These are phyloP conservation scores for Palloptera scutellata DNA, from an alignment of 2,888 invertebrate genomes.

Conservation along the genomic window DNA sequence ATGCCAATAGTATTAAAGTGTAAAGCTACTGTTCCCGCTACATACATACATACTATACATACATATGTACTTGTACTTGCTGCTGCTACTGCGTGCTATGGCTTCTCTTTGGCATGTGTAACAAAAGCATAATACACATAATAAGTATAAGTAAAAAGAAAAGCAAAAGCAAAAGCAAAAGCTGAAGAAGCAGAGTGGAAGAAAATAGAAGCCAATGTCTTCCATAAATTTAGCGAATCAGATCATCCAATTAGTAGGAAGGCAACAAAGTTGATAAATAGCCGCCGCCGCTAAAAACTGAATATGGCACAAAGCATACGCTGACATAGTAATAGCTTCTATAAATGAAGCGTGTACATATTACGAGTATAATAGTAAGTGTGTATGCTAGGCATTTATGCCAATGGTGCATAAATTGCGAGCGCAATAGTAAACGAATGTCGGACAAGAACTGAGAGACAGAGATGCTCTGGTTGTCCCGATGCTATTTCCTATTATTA, in stretches of 20 bases:
- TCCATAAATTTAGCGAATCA: constrained; percentile 43
- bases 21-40: constrained; percentile 19
- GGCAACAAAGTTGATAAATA: constrained; percentile 43
- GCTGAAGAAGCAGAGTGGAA: not conserved
- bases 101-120: not conserved
- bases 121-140: not conserved
- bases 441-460: too few species aligned
- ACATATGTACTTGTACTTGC: not conserved
- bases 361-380: not conserved
- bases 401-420: too few species aligned
- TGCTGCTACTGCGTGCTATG: too few species aligned
- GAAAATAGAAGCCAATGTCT: constrained; percentile 33
- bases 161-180: not conserved
- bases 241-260: constrained; percentile 46
- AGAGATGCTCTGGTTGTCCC: constrained; percentile 12
- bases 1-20: constrained; percentile 24
- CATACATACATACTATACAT: not conserved
- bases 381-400: too few species aligned
- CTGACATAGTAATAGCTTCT: constrained; percentile 12
- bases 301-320: too few species aligned
- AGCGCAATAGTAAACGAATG: too few species aligned
- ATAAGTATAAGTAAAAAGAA: too few species aligned
- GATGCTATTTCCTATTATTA: not conserved
- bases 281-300: constrained; percentile 10
- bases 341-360: constrained; percentile 9